Evolutionary conservation across 2,113 vertebrate species (phyloP).

Genomic region (Pao palembangensis): DNA sequence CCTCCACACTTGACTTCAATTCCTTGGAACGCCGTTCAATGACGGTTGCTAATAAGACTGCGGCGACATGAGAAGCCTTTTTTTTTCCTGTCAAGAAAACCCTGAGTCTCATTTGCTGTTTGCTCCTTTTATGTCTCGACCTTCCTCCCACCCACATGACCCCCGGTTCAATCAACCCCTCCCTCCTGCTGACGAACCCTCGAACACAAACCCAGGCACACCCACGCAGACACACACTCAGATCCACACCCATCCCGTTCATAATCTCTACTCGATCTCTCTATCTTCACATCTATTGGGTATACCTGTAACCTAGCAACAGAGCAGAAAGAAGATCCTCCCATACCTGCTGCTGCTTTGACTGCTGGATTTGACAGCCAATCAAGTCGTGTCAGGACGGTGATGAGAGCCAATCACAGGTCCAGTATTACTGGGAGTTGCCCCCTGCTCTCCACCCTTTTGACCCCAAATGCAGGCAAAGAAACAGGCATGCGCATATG

Average conservation of each 20-base stretch:
- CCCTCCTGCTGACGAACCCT: conserved; percentile 33
- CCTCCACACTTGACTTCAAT: conserved; percentile 8
- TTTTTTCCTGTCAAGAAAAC: conserved; percentile 28
- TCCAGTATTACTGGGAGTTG: conserved; percentile 53
- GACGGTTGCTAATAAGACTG: conserved; percentile 10
- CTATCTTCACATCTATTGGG: conserved; percentile 74
- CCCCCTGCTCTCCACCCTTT: conserved; percentile 50
- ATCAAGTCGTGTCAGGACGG: conserved; percentile 39
- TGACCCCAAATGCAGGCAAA: conserved; percentile 43
- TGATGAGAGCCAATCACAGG: conserved; percentile 45
- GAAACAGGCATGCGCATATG: conserved; percentile 11
- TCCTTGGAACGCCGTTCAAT: conserved; percentile 15
- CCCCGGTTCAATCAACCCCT: conserved; percentile 29
- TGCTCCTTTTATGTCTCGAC: conserved; percentile 21
- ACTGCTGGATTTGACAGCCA: conserved; percentile 66
- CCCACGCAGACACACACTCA: conserved; percentile 14
- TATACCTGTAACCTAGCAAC: conserved; percentile 84
- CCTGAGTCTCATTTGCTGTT: conserved; percentile 33
- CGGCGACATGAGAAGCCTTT: conserved; percentile 8
- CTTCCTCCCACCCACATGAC: conserved; percentile 30
- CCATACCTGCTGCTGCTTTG: conserved; percentile 66
- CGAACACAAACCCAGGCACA: conserved; percentile 8
- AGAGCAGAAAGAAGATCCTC: conserved; percentile 70
- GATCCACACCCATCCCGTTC: conserved; percentile 59
- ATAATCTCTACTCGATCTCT: conserved; percentile 70